These are phyloP conservation scores for Phalloptychus januarius DNA, from an alignment of 2,797 vertebrate genomes.

Conservation along the genomic window DNA sequence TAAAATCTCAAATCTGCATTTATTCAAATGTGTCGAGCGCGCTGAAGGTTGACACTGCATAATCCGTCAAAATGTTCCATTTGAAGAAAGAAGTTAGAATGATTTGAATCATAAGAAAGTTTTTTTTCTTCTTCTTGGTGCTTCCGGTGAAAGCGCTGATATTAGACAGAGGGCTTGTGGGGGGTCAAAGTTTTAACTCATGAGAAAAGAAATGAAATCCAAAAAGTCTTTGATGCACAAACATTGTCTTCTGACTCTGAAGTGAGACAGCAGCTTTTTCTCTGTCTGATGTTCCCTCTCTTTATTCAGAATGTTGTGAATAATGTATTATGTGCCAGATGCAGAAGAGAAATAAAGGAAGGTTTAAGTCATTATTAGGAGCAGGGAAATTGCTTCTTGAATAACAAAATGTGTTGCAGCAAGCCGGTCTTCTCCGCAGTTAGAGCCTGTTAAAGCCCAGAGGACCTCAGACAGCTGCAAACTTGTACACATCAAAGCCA, in stretches of 20 bases:
- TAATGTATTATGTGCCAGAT: conserved; percentile 11
- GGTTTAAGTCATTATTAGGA: neutral
- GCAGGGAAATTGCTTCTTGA: neutral
- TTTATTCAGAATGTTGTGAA: conserved; percentile 23
- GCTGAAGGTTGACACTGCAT: conserved; percentile 71
- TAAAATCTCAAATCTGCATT: conserved; percentile 76
- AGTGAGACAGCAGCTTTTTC: conserved; percentile 1
- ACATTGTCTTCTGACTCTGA: conserved; percentile 18
- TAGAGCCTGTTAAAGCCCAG: conserved; percentile 4
- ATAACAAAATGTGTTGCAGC: conserved; percentile 6
- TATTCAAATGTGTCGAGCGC: conserved; percentile 71
- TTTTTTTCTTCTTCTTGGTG: conserved; percentile 23
- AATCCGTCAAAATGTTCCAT: conserved; percentile 76
- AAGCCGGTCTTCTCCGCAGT: neutral
- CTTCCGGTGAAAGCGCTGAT: conserved; percentile 38
- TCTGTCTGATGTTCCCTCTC: conserved; percentile 6
- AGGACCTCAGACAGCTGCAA: neutral
- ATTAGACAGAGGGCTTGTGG: neutral
- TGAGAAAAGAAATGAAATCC: conserved; percentile 15
- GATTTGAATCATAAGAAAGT: conserved; percentile 71
- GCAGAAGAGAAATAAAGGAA: conserved; percentile 8
- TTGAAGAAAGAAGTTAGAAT: conserved; percentile 61
- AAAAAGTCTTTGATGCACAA: conserved; percentile 18
- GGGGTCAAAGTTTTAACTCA: conserved; percentile 39
- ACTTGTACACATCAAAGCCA: neutral